A percentile compares a stretch with the other conserved stretches of the same genome.
phyloP scores from a whole-genome alignment of 2,797 vertebrate genomes.

The Crocodylus rhombifer region DNA sequence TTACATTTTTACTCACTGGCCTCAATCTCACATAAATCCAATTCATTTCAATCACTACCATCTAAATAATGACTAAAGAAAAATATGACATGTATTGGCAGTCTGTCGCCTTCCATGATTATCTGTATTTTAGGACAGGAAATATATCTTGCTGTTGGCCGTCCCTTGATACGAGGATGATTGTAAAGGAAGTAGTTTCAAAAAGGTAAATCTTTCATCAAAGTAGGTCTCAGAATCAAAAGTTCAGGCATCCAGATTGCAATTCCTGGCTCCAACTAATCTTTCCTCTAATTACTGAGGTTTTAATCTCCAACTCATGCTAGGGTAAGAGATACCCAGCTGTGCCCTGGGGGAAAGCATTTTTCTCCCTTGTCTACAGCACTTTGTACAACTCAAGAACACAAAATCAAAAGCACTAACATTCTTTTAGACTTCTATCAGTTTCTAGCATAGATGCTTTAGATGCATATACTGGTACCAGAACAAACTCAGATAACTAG shows the following conservation, averaged over 20 bases:
- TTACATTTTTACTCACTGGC: not conserved
- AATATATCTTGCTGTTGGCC: not conserved
- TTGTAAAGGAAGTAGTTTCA: not conserved
- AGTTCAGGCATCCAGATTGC: no score
- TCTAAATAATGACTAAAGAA: no score
- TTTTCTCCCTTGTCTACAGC: not conserved
- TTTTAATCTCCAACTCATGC: not conserved
- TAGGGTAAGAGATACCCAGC: not conserved
- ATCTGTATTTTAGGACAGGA: not conserved
- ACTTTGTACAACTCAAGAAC: no score
- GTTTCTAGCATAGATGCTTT: no score
- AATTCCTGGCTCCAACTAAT: not conserved
- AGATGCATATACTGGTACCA: no score
- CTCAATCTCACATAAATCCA: not conserved
- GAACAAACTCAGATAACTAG: no score
- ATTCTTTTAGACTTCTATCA: no score
- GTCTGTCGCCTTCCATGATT: not conserved
- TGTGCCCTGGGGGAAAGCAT: not conserved
- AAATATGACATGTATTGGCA: no score
- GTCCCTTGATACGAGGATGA: no score
- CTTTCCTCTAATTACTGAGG: not conserved
- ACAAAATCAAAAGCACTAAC: no score
- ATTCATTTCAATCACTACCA: no score
- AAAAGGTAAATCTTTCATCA: not conserved
- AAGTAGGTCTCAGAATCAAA: not conserved